Evolutionary conservation across 2,888 invertebrate species (phyloP), one percentile per base, ranked within the genome.

Genomic region (Caenorhabditis doughertyi): DNA sequence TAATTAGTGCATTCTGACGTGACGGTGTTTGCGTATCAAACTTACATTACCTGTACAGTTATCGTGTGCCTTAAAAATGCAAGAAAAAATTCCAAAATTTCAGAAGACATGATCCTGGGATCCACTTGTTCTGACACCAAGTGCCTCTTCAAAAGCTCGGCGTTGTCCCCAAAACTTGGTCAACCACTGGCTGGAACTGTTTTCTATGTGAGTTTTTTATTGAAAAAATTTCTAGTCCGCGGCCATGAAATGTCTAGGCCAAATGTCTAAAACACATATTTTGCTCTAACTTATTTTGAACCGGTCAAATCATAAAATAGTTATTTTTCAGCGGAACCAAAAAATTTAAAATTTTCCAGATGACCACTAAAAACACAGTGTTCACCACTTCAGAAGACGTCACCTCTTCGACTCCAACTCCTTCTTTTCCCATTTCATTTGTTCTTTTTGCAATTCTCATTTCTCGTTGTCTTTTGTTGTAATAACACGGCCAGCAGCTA

Each of bases 181-280:
- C 47, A 58, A 29, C 86, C 86, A 21, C n/a, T 81, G 3, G 84
- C 81, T 11, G 84, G 80, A 44, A 86, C 80, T 8, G 9, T 86
- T 49, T 86, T 86, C 44, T 86, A 86, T 79, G 84, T 86, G 35
- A 79, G 56, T 51, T 18, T 23, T 16, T 27, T 25, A 25, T 47
- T n/a, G 39, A 16, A 7, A 21, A 13, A 8, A n/a, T n/a, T n/a
- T n/a, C n/a, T n/a, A n/a, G n/a, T n/a, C n/a, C n/a, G n/a, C n/a
- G n/a, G n/a, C n/a, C n/a, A n/a, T n/a, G n/a, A n/a, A n/a, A n/a
- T n/a, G n/a, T n/a, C n/a, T n/a, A n/a, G n/a, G n/a, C n/a, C n/a
- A n/a, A n/a, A n/a, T n/a, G n/a, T n/a, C n/a, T n/a, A n/a, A n/a
- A n/a, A n/a, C n/a, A n/a, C n/a, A n/a, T n/a, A n/a, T n/a, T n/a